These are phyloP conservation scores for Stramonita haemastoma DNA, from an alignment of 2,888 invertebrate genomes.

Conservation along the genomic window DNA sequence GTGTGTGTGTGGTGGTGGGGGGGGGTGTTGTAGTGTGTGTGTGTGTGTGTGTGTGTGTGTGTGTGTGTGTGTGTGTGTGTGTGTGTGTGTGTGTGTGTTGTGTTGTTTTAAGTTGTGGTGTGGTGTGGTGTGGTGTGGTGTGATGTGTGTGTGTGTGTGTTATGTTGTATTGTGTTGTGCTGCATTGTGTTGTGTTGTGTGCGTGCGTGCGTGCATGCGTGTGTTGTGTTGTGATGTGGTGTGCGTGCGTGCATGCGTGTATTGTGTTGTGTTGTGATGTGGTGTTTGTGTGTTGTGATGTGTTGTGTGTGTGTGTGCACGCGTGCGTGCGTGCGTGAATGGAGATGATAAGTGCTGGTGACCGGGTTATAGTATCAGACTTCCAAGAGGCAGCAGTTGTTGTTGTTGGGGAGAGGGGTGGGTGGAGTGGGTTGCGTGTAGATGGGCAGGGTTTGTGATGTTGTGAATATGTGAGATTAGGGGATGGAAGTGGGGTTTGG, in stretches of 20 bases:
- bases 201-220: not conserved
- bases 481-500: not conserved
- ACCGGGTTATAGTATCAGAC: not conserved
- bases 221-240: not conserved
- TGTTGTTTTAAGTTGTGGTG: not conserved
- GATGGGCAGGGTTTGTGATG: not conserved
- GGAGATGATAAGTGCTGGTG: not conserved
- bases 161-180: not conserved
- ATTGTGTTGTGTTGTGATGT: not conserved
- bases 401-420: not conserved
- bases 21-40: no score
- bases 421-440: not conserved
- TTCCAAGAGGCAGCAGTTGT: not conserved
- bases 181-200: not conserved
- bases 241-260: not conserved
- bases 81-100: not conserved
- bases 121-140: not conserved
- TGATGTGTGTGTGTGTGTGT: not conserved
- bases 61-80: not conserved
- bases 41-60: not conserved
- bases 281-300: not conserved
- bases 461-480: not conserved
- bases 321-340: no score
- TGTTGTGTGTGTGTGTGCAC: conserved; percentile 1
- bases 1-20: no score